Evolutionary conservation across 2,797 vertebrate species (phyloP).

Genomic region (Chrosomus eos): DNA sequence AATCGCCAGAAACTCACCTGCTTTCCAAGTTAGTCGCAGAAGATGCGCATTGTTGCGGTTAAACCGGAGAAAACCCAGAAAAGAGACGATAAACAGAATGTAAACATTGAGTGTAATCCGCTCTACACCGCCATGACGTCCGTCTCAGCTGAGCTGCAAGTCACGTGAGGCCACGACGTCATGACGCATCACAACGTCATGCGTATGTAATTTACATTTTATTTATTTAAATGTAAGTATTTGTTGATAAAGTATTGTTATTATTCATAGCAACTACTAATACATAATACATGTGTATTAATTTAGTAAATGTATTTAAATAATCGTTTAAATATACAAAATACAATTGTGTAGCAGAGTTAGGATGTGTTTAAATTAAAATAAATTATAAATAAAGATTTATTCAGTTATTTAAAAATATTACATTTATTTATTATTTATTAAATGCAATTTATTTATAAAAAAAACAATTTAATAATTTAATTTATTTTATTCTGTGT

Average conservation of each 20-base stretch:
- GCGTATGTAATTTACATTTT: neutral
- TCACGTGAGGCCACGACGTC: slow-evolving; percentile 45
- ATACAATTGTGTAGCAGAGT: neutral
- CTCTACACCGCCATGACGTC: slow-evolving; percentile 46
- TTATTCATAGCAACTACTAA: neutral
- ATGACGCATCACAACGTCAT: slow-evolving; percentile 57
- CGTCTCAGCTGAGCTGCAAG: slow-evolving; percentile 65
- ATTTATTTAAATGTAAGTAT: neutral
- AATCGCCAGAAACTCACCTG: slow-evolving; percentile 12
- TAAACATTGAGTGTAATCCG: slow-evolving; percentile 46
- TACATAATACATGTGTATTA: neutral
- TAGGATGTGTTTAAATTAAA: neutral
- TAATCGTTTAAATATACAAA: neutral
- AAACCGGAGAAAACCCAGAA: slow-evolving; percentile 31
- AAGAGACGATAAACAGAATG: slow-evolving; percentile 47
- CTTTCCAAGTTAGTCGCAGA: neutral
- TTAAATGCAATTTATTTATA: too few species aligned
- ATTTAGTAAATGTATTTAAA: neutral
- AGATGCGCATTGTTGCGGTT: neutral
- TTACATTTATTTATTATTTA: neutral
- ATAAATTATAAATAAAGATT: neutral
- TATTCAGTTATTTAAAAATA: neutral
- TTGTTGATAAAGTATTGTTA: neutral
- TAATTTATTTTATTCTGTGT: too few species aligned
- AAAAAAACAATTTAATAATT: too few species aligned